A percentile compares a stretch with the other conserved stretches of the same genome.
Evolutionary conservation across 2,797 vertebrate genomes (phyloP).

Genomic region (Galago senegalensis): DNA sequence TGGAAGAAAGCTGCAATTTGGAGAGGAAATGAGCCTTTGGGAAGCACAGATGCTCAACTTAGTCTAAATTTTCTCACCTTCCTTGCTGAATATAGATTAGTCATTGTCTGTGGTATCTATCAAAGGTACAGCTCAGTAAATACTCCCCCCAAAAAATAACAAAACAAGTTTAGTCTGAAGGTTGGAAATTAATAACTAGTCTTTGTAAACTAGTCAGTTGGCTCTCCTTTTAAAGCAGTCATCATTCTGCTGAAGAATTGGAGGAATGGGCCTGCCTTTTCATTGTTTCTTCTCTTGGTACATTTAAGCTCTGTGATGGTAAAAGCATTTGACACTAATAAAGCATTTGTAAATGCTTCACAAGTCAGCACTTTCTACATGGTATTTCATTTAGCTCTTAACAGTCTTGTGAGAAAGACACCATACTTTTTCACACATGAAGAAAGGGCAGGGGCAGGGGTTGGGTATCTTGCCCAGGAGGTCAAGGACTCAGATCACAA

Average conservation of each 20-base stretch:
- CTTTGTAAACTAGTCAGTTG: background rate
- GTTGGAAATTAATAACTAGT: background rate
- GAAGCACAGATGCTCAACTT: background rate
- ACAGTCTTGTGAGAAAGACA: background rate
- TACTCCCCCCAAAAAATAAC: background rate
- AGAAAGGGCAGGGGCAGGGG: background rate
- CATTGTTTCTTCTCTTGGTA: background rate
- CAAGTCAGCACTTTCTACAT: background rate
- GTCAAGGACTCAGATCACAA: too few species aligned
- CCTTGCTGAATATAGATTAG: background rate
- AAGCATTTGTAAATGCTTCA: background rate
- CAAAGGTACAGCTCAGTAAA: background rate
- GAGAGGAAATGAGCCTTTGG: background rate
- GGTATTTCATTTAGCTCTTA: background rate
- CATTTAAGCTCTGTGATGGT: background rate
- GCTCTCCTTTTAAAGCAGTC: background rate
- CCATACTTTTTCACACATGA: background rate
- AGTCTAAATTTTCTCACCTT: background rate
- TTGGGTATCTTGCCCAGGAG: background rate
- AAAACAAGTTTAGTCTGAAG: background rate
- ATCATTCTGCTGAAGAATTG: background rate
- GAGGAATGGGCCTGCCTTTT: background rate
- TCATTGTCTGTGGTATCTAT: background rate
- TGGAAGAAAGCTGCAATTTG: background rate
- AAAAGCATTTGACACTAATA: background rate